Evolutionary conservation across 2,888 invertebrate genomes (phyloP).

Genomic region (Drosophila testacea): DNA sequence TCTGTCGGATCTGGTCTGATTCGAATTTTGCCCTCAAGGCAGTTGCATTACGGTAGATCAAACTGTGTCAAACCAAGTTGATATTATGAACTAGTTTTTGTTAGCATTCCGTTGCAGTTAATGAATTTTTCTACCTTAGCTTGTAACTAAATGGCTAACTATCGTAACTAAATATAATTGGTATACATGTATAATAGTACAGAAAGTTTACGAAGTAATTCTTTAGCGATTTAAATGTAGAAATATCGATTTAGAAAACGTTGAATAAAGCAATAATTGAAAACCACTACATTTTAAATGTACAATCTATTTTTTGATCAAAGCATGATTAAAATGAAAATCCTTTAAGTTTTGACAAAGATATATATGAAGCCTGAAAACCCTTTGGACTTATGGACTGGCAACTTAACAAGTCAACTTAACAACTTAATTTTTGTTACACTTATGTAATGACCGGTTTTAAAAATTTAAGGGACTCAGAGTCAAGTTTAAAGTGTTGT

Average conservation of each 20-base stretch:
- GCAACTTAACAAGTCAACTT: no score
- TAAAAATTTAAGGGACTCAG: no score
- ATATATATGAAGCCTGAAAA: no score
- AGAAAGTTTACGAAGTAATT: background rate
- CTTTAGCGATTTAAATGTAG: background rate
- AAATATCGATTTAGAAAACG: background rate
- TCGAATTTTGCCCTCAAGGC: slow-evolving; percentile 17
- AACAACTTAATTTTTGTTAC: no score
- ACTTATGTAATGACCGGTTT: no score
- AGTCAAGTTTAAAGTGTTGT: no score
- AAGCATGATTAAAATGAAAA: no score
- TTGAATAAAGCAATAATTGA: no score
- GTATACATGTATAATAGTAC: background rate
- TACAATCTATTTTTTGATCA: no score
- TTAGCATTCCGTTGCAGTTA: slow-evolving; percentile 16
- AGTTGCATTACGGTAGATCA: slow-evolving; percentile 55
- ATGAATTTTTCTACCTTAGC: slow-evolving; percentile 12
- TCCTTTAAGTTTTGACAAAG: no score
- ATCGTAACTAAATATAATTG: slow-evolving; percentile 9
- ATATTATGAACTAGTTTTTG: slow-evolving; percentile 16
- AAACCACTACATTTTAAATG: no score
- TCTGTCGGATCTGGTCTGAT: background rate
- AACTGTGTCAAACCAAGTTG: slow-evolving; percentile 44
- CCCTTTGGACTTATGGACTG: no score
- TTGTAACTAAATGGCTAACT: background rate